Evolutionary conservation across 2,888 invertebrate genomes (phyloP), one percentile per base, ranked within the genome.

Genomic region (Hipparchia semele): DNA sequence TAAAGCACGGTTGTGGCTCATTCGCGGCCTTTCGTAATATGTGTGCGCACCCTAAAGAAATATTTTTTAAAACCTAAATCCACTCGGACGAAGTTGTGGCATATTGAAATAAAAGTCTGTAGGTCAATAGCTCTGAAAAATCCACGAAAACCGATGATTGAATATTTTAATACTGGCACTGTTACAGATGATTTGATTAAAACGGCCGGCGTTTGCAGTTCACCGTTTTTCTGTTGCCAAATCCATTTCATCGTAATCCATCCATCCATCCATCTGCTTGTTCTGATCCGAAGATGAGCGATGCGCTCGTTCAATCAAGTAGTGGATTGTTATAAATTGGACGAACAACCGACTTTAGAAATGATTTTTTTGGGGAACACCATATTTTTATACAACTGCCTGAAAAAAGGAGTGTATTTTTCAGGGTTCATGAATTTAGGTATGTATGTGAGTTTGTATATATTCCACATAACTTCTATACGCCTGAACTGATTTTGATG

Each of bases 211-310:
- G 53, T 71, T 61, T 70, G 71, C 69, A 73, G 73, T 68, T 74
- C 73, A 70, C 73, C 12, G 71, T 72, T 76, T 75, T 79, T 75
- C 72, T 73, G 77, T 59, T 80, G 80, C 80, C 80, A 80, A 79
- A 79, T 79, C 77, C 75, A 78, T 79, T 79, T 76, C 75, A 71
- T 59, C 71, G 74, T 78, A 75, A 78, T 79, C 77, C 75, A 74
- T 74, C 76, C 74, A 74, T 74, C 76, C 74, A 76, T 79, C 76
- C 76, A 75, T 80, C 78, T 74, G 72, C 73, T 75, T 75, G 72
- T 74, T 72, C 70, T 72, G 71, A 76, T 75, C 75, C 54, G 65
- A 70, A 71, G 71, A 71, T 76, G 73, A 73, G 68, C 51, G 73
- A 70, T 71, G 73, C 62, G 61, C n/a, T 56, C 56, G 46, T 59